Conservation (phyloP, 23 tunicate species). For the Styela clava region DNA sequence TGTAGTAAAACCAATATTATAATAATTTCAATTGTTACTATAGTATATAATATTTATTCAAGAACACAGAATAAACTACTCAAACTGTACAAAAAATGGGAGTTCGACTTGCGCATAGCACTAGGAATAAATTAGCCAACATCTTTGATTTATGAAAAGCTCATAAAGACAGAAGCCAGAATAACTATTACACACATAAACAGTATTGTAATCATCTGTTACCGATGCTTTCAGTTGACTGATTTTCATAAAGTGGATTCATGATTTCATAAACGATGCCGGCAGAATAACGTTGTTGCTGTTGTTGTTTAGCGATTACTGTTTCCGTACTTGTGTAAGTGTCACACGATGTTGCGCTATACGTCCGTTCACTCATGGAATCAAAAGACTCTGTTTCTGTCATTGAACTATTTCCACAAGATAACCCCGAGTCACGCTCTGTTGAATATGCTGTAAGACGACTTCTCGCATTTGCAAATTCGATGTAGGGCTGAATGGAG, state of each 20-base stretch:
- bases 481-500: background rate
- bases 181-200: no score
- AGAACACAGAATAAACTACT: no score
- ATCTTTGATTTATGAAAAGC: no score
- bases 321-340: slow-evolving; percentile 12
- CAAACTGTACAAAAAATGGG: no score
- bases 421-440: slow-evolving; percentile 20
- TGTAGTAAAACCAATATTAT: no score
- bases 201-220: no score
- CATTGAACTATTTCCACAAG: slow-evolving; percentile 3
- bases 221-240: background rate
- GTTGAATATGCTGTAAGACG: background rate
- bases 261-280: slow-evolving; percentile 19
- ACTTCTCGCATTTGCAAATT: background rate
- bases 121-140: no score
- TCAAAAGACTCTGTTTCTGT: slow-evolving; percentile 9
- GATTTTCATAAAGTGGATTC: slow-evolving; percentile 27
- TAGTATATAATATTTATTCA: no score
- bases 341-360: slow-evolving; percentile 18
- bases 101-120: no score
- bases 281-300: background rate
- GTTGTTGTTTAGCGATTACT: background rate
- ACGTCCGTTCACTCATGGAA: background rate
- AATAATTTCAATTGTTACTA: no score
- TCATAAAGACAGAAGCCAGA: no score